A percentile compares a stretch with the other conserved stretches of the same genome.
Evolutionary conservation across 2,888 invertebrate species (phyloP).

Genomic region (Tenthredo distinguenda): DNA sequence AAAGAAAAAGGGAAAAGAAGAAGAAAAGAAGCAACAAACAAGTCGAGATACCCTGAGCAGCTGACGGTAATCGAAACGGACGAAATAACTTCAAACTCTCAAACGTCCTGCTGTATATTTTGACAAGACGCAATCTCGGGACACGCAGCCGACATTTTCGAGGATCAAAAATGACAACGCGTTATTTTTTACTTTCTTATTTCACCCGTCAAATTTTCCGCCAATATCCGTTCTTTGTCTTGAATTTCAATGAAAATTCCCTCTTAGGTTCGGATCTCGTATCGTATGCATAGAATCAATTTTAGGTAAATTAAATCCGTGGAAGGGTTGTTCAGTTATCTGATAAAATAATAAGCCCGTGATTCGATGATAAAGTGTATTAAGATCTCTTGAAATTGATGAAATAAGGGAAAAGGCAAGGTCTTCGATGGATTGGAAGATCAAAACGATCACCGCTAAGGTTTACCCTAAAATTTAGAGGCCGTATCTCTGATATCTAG

Average conservation of each 20-base stretch:
- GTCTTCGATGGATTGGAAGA: too few relatives aligned
- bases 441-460: neutral
- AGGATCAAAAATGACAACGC: constrained; percentile 9
- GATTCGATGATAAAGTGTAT: too few relatives aligned
- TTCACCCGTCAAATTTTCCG: neutral
- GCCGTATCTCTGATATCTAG: neutral
- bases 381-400: too few relatives aligned
- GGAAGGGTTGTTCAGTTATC: too few relatives aligned
- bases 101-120: constrained; percentile 2
- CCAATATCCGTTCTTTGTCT: neutral
- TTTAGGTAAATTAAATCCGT: too few relatives aligned
- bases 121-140: constrained; percentile 17
- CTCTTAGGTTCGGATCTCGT: neutral
- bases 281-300: neutral
- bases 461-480: too few relatives aligned
- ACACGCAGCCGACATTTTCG: neutral
- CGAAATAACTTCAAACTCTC: constrained; percentile 17
- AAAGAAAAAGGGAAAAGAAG: neutral
- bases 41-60: neutral
- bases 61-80: neutral
- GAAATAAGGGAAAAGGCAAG: too few relatives aligned
- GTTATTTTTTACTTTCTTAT: neutral
- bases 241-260: neutral
- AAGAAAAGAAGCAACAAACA: neutral
- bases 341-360: too few relatives aligned